phyloP scores from a whole-genome alignment of 2,888 invertebrate species.

The Eupelmus urozonus region DNA sequence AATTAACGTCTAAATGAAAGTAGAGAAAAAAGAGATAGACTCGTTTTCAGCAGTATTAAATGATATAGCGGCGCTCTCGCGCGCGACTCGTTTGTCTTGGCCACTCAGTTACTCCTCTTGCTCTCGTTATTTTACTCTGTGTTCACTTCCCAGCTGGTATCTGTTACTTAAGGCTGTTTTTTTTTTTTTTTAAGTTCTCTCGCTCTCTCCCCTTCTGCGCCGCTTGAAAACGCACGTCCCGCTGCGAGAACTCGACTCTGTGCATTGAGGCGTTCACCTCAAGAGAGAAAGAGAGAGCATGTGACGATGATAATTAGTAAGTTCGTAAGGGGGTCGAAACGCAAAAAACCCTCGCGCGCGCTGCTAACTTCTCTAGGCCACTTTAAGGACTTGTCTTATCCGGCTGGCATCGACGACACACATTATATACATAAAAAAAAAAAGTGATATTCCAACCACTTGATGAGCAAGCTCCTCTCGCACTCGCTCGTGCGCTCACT shows the following conservation, averaged over 20 bases:
- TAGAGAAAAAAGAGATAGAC: too few species aligned
- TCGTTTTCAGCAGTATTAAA: too few species aligned
- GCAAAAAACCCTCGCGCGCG: constrained; percentile 69
- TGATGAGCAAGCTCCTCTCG: constrained; percentile 30
- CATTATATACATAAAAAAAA: constrained; percentile 62
- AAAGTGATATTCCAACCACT: constrained; percentile 33
- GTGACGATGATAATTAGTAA: constrained; percentile 75
- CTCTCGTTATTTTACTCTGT: constrained; percentile 23
- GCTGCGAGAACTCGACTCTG: constrained; percentile 64
- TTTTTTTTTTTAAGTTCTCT: constrained; percentile 18
- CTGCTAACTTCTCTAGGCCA: constrained; percentile 74
- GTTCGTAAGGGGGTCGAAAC: constrained; percentile 71
- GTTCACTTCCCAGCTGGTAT: constrained; percentile 48
- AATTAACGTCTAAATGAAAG: too few species aligned
- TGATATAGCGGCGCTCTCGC: too few species aligned
- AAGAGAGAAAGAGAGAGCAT: constrained; percentile 72
- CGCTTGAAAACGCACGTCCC: constrained; percentile 52
- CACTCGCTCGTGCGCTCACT: neutral
- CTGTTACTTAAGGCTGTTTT: neutral
- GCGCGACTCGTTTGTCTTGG: constrained; percentile 11
- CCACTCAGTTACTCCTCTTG: constrained; percentile 36
- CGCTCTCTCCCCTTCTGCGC: constrained; percentile 13
- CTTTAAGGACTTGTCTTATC: constrained; percentile 67
- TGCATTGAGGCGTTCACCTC: constrained; percentile 73
- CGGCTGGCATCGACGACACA: constrained; percentile 56